These are phyloP conservation scores for Microctenopoma lineatum DNA, from an alignment of 2,797 vertebrate genomes.

Conservation along the genomic window DNA sequence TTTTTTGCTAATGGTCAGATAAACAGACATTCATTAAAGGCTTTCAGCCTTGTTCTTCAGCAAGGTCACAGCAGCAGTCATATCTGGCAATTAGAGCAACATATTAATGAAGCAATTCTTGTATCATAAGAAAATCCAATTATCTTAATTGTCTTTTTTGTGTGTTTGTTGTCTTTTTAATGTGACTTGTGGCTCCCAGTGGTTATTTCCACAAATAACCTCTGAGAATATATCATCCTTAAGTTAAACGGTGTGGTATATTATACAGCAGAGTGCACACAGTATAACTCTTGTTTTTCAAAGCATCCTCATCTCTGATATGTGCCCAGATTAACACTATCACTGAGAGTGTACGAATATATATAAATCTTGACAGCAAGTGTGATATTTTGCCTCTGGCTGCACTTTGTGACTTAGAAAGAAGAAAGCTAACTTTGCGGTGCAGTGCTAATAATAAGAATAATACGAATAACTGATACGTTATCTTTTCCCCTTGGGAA, in stretches of 20 bases:
- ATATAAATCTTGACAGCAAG: conserved; percentile 43
- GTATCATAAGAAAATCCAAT: conserved; percentile 8
- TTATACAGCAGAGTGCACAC: not conserved
- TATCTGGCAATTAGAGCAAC: not conserved
- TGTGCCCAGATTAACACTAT: conserved; percentile 40
- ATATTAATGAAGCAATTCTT: conserved; percentile 18
- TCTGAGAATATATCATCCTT: not conserved
- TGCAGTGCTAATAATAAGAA: not conserved
- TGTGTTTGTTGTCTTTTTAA: not conserved
- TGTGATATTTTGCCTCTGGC: conserved; percentile 38
- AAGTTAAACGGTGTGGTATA: not conserved
- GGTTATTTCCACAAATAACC: conserved; percentile 15
- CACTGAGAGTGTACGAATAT: conserved; percentile 48
- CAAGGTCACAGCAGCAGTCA: conserved; percentile 9
- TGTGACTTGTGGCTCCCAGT: conserved; percentile 5
- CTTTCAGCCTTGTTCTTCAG: conserved; percentile 17
- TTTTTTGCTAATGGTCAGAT: conserved; percentile 12
- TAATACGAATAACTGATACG: no score
- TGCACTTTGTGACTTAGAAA: conserved; percentile 22
- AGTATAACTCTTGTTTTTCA: conserved; percentile 3
- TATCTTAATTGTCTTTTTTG: conserved; percentile 3
- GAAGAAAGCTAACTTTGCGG: conserved; percentile 42
- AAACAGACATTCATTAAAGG: conserved; percentile 19
- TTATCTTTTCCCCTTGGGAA: no score
- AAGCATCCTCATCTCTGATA: conserved; percentile 14